Evolutionary conservation across 2,113 vertebrate genomes (phyloP).

Genomic region (Phalacrocorax aristotelis): DNA sequence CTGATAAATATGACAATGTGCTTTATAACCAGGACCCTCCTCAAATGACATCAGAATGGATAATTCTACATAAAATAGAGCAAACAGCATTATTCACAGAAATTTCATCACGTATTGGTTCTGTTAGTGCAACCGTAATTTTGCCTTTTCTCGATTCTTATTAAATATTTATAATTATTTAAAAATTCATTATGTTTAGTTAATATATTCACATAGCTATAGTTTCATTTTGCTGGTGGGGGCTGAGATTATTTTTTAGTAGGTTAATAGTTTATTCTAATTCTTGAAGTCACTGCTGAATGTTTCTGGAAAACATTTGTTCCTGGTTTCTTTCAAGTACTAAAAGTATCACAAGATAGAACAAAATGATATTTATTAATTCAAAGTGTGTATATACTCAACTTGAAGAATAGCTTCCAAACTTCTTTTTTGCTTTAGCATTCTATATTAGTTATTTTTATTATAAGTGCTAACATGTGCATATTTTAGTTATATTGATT

Average conservation of each 20-base stretch:
- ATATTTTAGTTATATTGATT: background rate
- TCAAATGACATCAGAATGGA: background rate
- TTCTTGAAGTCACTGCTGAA: background rate
- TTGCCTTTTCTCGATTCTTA: background rate
- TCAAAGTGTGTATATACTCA: background rate
- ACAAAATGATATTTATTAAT: background rate
- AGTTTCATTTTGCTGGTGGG: background rate
- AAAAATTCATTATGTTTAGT: background rate
- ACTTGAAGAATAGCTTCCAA: background rate
- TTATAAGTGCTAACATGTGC: background rate
- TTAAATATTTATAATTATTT: background rate
- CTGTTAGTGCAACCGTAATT: background rate
- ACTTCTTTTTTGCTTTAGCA: background rate
- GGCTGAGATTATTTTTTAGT: background rate
- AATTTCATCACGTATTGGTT: background rate
- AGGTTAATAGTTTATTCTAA: background rate
- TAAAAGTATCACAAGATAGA: background rate
- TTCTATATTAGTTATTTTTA: background rate
- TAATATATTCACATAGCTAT: background rate
- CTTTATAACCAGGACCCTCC: background rate
- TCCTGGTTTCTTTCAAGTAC: background rate
- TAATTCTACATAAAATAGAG: background rate
- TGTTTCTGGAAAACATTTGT: background rate
- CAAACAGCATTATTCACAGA: background rate
- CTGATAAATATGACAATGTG: background rate